Base-by-base conservation (phyloP, 2,797 vertebrate species). In the Lagodon rhomboides region DNA sequence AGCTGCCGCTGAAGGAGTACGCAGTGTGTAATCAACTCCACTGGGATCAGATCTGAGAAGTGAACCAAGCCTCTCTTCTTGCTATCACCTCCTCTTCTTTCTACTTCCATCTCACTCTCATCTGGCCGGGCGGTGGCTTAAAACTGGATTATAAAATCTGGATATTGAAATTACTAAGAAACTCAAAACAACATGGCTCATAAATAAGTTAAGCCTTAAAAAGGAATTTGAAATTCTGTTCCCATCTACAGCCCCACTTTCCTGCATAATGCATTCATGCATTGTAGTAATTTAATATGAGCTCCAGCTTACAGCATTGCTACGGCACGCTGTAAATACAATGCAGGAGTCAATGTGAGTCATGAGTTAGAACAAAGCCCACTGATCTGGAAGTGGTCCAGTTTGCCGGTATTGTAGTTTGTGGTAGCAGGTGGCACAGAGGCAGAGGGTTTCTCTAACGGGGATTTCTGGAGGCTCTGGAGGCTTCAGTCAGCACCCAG, bases 21-120 rank as follows among this genome's bases (percentile, higher is more conserved):
- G 71, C 67, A 80, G 77, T 49, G 27, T 81, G 85, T 90, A 87
- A 93, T 89, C 83, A 85, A 55, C 73, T 86, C 87, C 43, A 53
- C 79, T 27, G 85, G 81, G 87, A 91, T 87, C 83, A 85, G 58
- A 80, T 76, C 30, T 80, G 38, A 88, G 67, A 79, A 55, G 67
- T 60, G 59, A 87, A 84, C 83, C 80, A 81, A 84, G 71, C 77
- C 64, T 77, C 27, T 7, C 27, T 65, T 66, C 38, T 67, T 63
- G 41, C 47, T 56, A 17, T 74, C 22, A 61, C 56, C 34, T 69
- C 49, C 50, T 72, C 47, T 56, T 64, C 7, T 62, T 41, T 62
- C 22, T 59, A 44, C 43, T 38, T 74, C 43, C 1, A 4, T 79
- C 41, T 80, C 27, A 27, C n/a, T 61, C 1, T 68, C 22, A 65